phyloP scores from a whole-genome alignment of 2,888 invertebrate species.

The Arctia plantaginis region DNA sequence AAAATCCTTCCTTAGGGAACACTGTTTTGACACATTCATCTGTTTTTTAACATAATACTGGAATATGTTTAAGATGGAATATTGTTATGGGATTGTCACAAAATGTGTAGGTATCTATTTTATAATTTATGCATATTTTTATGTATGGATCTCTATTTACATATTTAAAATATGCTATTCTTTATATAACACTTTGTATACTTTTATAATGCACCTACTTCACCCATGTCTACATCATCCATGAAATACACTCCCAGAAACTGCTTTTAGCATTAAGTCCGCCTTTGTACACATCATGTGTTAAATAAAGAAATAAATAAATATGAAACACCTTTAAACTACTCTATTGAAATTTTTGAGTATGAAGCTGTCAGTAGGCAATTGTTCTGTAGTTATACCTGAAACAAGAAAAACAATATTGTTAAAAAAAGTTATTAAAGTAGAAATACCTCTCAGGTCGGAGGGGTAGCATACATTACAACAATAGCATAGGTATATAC shows the following conservation, averaged over 20 bases:
- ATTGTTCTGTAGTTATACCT: slow-evolving; percentile 19
- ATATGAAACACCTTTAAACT: not conserved
- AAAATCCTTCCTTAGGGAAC: too few species aligned
- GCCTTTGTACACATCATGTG: not conserved
- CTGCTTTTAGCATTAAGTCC: not conserved
- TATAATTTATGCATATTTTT: too few species aligned
- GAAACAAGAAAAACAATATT: slow-evolving; percentile 15
- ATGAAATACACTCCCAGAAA: not conserved
- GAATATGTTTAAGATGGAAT: too few species aligned
- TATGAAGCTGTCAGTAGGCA: not conserved
- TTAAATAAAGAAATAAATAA: not conserved
- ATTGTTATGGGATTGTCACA: too few species aligned
- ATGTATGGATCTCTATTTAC: too few species aligned
- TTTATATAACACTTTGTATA: not conserved
- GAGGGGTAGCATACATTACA: slow-evolving; percentile 37
- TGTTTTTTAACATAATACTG: too few species aligned
- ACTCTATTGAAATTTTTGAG: not conserved
- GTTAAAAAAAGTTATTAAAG: slow-evolving; percentile 11
- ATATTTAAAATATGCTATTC: not conserved
- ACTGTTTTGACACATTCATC: too few species aligned
- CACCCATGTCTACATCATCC: too few species aligned
- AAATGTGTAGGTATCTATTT: too few species aligned
- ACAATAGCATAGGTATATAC: slow-evolving; percentile 37
- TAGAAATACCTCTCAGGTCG: slow-evolving; percentile 10
- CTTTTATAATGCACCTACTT: too few species aligned